Evolutionary conservation across 2,113 vertebrate species (phyloP), one percentile per base, ranked within the genome.

Genomic region (Leptodactylus fuscus): DNA sequence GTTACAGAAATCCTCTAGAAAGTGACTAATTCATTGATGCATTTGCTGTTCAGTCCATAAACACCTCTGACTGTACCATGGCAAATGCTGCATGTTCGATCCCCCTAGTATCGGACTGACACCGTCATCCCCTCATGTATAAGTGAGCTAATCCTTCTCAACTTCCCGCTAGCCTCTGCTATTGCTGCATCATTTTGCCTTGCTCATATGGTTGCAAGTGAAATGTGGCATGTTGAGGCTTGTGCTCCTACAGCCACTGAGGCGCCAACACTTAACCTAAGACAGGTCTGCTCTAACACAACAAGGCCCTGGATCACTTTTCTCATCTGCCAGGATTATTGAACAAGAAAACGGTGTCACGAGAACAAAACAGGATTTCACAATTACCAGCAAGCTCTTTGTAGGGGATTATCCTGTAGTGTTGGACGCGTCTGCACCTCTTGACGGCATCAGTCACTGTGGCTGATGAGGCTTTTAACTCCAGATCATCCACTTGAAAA

Each of bases 311-410:
- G 65, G 62, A 69, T 85, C 83, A 80, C 75, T 27, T 79, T 85
- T 32, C 83, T 70, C 22, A 85, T 71, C 83, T 48, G 5, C 22
- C 24, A 20, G 76, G 83, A 85, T 85, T 85, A 85, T 41, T 48
- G 20, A 55, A 85, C 83, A 85, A 85, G 83, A 69, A 55, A 48
- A 79, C 34, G 20, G 60, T 85, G 83, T 55, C 75, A 71, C 11
- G 46, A 49, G 41, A 58, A 85, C 60, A 79, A 85, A 85, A 55
- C n/a, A 38, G 32, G 53, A 36, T 53, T 62, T 53, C 67, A 71
- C 75, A 53, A 71, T 85, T 85, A 85, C n/a, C 41, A 49, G 34
- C 49, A 27, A 13, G 7, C 75, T 78, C 83, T 79, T 79, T 71
- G 75, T 79, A 85, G 34, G 41, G 49, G 75, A 55, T 85, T 80